Percentiles rank a stretch among this genome's conserved stretches.
Conservation (phyloP, 2,113 vertebrate genomes). For the Danio rerio region DNA sequence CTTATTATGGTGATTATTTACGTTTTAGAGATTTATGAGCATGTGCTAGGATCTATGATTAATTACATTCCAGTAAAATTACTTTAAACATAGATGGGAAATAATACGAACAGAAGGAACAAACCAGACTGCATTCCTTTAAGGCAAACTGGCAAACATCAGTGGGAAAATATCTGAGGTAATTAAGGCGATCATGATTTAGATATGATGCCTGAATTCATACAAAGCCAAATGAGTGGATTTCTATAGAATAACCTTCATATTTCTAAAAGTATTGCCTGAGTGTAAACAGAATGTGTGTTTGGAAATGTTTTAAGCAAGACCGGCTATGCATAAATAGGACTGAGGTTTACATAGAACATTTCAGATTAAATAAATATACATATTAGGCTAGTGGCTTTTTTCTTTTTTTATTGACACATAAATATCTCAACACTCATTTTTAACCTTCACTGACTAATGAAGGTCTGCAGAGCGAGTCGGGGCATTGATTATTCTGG, state of each 20-base stretch:
- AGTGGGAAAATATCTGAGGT: constrained; percentile 30
- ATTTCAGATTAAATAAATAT: constrained; percentile 20
- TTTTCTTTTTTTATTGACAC: constrained; percentile 23
- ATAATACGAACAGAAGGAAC: background rate
- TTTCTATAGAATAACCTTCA: background rate
- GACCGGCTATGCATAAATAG: background rate
- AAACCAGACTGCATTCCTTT: background rate
- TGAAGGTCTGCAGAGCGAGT: constrained; percentile 6
- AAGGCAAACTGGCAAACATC: background rate
- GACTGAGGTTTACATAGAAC: background rate
- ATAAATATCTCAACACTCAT: constrained; percentile 41
- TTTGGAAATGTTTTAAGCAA: background rate
- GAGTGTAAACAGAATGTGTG: too few relatives aligned
- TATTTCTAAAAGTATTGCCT: background rate
- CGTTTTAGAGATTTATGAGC: constrained; percentile 54
- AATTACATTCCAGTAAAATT: constrained; percentile 49
- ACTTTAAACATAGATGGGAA: constrained; percentile 1
- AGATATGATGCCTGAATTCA: constrained; percentile 19
- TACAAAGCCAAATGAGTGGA: constrained; percentile 6
- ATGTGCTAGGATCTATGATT: constrained; percentile 42
- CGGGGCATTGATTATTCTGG: constrained; percentile 32
- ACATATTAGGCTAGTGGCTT: constrained; percentile 27
- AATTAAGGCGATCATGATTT: constrained; percentile 40
- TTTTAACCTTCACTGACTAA: constrained; percentile 32
- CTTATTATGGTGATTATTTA: constrained; percentile 46